Conservation (phyloP, 2,113 vertebrate genomes). For the Cepphus grylle region DNA sequence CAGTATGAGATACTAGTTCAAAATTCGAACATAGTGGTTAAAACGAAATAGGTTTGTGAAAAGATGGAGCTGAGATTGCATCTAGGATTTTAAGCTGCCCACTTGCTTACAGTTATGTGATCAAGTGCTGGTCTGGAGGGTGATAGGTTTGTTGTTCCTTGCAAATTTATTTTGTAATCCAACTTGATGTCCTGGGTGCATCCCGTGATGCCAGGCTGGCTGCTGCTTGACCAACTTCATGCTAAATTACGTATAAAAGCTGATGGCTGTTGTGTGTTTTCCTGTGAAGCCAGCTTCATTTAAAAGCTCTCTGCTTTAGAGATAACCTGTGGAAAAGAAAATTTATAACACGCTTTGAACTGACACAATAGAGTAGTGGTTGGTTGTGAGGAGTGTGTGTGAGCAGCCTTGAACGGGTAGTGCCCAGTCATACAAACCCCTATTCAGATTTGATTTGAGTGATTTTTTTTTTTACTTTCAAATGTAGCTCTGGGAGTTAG, state of each 20-base stretch:
- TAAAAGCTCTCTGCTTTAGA: not conserved
- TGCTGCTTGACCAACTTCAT: not conserved
- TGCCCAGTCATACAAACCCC: not conserved
- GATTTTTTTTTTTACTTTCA: not conserved
- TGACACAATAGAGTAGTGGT: not conserved
- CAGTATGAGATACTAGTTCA: not conserved
- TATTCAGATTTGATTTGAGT: not conserved
- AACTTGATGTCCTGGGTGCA: not conserved
- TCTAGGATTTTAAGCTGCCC: not conserved
- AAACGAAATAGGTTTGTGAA: not conserved
- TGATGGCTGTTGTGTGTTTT: not conserved
- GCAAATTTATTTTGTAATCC: not conserved
- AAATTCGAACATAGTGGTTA: not conserved
- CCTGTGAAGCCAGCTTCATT: not conserved
- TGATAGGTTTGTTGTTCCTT: not conserved
- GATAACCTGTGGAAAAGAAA: not conserved
- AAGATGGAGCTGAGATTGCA: not conserved
- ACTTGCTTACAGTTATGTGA: not conserved
- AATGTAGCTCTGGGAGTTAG: not conserved
- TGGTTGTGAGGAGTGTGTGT: not conserved
- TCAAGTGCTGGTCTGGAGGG: not conserved
- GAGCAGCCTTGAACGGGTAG: not conserved
- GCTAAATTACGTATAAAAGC: not conserved
- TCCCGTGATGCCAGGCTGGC: not conserved
- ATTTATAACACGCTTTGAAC: not conserved